Evolutionary conservation across 1,140 invertebrate species (phyloP), one percentile per base, ranked within the genome.

Genomic region (Drosophila kanapiae): DNA sequence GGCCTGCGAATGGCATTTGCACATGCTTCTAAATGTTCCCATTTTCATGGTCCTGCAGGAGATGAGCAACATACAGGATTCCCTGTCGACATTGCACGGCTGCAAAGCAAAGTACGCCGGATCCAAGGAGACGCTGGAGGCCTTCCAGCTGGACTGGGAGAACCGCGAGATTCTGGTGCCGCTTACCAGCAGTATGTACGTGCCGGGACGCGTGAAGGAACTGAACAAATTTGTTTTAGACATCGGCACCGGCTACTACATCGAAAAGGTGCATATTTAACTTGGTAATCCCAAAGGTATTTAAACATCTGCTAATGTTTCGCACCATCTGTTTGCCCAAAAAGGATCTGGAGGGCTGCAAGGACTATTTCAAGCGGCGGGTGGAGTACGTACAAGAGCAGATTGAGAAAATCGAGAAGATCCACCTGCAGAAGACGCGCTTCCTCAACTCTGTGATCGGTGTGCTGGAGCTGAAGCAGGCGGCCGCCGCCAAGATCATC

Each of bases 221-320:
- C 95, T 96, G 14, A 95, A 97, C 61, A 96, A 96, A 93, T 97
- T 99, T 27, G 93, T 99, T 11, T 96, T 99, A 65, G 98, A 99
- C 93, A 96, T 99, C 92, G 98, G 98, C 49, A 99, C 98, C 64
- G 97, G 98, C 77, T 99, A 99, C 93, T 99, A 97, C 94, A 96
- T 97, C n/a, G 96, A 98, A 93, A 97, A 98, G 94, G 96, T 97
- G 91, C 29, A 6, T 35, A 82, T 56, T 81, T 53, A 18, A 14
- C 1, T 10, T 10, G 11, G 10, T 35, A 16, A 5, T 1, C 3
- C 3, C 0, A 11, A 14, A 14, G 9, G 3, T 11, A 69, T 4
- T 31, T 4, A 13, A 16, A 14, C 23, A 18, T 11, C 13, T 38
- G 27, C 45, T 49, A 11, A 23, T 35, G 31, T 60, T 6, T 35